Evolutionary conservation across 2,113 vertebrate species (phyloP), one percentile per base, ranked within the genome.

Genomic region (Alces alces): DNA sequence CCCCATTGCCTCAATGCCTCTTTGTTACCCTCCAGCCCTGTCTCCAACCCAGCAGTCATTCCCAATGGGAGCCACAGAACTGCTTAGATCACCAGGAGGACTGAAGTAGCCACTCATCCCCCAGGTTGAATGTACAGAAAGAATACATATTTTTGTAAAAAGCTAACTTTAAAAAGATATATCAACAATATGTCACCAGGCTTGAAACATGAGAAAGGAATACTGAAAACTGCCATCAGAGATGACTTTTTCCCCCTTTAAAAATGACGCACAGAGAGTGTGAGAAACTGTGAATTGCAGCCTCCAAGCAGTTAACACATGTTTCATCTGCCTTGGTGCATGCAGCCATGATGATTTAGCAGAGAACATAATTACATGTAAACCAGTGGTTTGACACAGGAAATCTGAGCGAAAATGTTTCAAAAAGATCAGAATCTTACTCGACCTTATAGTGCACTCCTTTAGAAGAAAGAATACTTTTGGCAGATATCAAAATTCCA

Each of bases 311-410:
- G 61, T 21, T 25, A 85, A 55, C 28, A 50, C 11, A 28, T 0
- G 1, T 55, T 39, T 64, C 57, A 47, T 19, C 12, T 52, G 83
- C 84, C 70, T 93, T 27, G 60, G 61, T 30, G 5, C 88, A 4
- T 17, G 36, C 55, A 8, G 98, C 93, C 73, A 43, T 13, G 16
- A 39, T 12, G 8, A 84, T 60, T 82, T 73, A 87, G 85, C 45
- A 96, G 19, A 98, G 88, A 96, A 93, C 93, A 79, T 91, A 97
- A 96, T 86, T 89, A 90, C 96, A 91, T 98, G 94, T 96, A 85
- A 58, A 80, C 52, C 58, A 57, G 70, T 96, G 39, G 54, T 92
- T 91, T 98, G 93, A 96, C 84, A 98, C 96, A 98, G 98, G 98
- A 98, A 98, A 98, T 2, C 0, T 83, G 89, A 96, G 91, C 85